Evolutionary conservation across 2,113 vertebrate species (phyloP), one percentile per base, ranked within the genome.

Genomic region (Micronycteris hirsuta): DNA sequence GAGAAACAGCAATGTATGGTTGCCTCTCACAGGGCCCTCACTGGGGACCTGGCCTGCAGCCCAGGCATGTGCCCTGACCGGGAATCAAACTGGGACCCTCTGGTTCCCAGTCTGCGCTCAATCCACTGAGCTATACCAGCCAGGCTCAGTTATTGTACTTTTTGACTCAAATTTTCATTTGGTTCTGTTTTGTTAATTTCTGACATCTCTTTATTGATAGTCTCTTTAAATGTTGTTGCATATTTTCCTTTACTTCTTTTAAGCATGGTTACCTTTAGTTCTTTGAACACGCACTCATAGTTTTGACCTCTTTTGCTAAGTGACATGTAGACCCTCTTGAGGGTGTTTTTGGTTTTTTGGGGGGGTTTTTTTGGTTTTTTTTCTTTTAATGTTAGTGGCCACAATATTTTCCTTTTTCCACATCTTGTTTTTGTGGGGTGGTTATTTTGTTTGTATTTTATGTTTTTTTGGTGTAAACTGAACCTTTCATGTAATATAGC

Each of bases 261-360:
- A 86, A 86, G 47, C 47, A 20, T 3, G 1, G 10, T 58, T 86
- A 70, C 54, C 49, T 86, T 86, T 86, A 74, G 68, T 91, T 67
- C 58, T 86, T 96, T 93, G 68, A 92, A 58, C 28, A n/a, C n/a
- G n/a, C 83, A 91, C 19, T 63, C 43, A 76, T 58, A 88, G 47
- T 91, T 86, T 82, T 78, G 52, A 83, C 63, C 26, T 26, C 14
- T 91, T 65, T 88, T 61, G 54, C 38, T 67, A 41, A 82, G 26
- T 86, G 47, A 33, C 19, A 43, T 49, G 65, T 93, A 15, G 77
- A 63, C 49, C 61, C 61, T 87, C 24, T 68, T 41, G 86, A 90
- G 85, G 49, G 43, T n/a, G 65, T 83, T 94, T 82, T 26, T 56
- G 0, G 19, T 20, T 54, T 54, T 54, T 54, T 19, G n/a, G n/a